Percentiles rank a stretch among this genome's conserved stretches.
Evolutionary conservation across 2,113 vertebrate genomes (phyloP).

Genomic region (Brachyhypopomus occidentalis): DNA sequence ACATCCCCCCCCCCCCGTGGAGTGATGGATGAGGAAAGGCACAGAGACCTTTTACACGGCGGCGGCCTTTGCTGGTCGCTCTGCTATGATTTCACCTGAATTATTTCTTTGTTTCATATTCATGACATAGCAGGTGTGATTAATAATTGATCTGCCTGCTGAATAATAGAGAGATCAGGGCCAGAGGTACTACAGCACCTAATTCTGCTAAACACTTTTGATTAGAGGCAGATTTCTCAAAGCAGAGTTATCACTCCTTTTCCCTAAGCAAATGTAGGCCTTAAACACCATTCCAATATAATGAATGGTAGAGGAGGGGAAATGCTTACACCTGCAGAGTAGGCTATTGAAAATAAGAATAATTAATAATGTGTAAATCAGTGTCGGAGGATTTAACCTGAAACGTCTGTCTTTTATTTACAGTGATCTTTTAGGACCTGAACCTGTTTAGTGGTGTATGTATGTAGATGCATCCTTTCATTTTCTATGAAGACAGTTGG

Average conservation of each 20-base stretch:
- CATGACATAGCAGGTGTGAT: constrained; percentile 8
- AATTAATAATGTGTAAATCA: neutral
- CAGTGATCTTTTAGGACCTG: no score
- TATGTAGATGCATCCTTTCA: no score
- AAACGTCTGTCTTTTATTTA: no score
- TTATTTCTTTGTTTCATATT: neutral
- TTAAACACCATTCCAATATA: neutral
- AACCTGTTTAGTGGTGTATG: no score
- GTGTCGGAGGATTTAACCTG: neutral
- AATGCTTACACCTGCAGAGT: neutral
- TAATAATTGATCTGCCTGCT: constrained; percentile 27
- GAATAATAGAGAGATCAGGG: constrained; percentile 13
- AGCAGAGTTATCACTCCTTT: neutral
- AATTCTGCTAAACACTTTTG: neutral
- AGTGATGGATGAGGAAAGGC: constrained; percentile 5
- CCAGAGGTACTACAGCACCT: neutral
- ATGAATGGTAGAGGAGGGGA: neutral
- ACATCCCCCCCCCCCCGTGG: neutral
- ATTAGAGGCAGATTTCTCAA: constrained; percentile 15
- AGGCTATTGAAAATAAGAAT: neutral
- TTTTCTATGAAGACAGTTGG: no score
- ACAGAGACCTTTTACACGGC: neutral
- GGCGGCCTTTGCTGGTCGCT: neutral
- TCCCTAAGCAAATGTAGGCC: constrained; percentile 11
- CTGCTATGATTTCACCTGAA: neutral